Evolutionary conservation across 2,797 vertebrate species (phyloP).

Genomic region (Malurus leucopterus): DNA sequence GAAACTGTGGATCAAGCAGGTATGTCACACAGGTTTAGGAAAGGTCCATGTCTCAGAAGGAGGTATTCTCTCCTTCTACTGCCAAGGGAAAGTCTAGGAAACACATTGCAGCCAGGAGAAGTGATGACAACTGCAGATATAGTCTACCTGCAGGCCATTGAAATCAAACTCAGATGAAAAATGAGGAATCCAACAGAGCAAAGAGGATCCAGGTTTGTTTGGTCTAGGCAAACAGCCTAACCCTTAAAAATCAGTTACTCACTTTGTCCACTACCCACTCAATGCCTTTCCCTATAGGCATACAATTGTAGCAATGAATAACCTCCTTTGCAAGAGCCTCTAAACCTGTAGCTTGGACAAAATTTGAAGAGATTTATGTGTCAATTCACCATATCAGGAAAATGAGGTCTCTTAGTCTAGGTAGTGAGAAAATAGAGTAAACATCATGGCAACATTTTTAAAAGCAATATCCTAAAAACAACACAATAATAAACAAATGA

Average conservation of each 20-base stretch:
- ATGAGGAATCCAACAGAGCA: background rate
- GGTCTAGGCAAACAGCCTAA: background rate
- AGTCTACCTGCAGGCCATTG: background rate
- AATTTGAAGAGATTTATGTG: background rate
- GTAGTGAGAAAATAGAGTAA: background rate
- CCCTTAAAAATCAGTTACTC: background rate
- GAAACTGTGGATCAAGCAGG: background rate
- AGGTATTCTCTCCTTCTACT: background rate
- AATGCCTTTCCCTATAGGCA: background rate
- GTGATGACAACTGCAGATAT: background rate
- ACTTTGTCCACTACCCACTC: background rate
- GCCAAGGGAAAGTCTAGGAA: background rate
- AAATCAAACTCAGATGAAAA: background rate
- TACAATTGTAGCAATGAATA: background rate
- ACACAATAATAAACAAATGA: background rate
- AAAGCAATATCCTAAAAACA: background rate
- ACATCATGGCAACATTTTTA: background rate
- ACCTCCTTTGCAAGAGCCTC: background rate
- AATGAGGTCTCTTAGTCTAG: background rate
- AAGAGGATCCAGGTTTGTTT: background rate
- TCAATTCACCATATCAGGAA: background rate
- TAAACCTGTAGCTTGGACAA: background rate
- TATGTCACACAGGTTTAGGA: background rate
- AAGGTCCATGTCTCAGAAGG: background rate
- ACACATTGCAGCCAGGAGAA: background rate